Base-by-base conservation (phyloP, 2,113 vertebrate species). In the Centropus unirufus region DNA sequence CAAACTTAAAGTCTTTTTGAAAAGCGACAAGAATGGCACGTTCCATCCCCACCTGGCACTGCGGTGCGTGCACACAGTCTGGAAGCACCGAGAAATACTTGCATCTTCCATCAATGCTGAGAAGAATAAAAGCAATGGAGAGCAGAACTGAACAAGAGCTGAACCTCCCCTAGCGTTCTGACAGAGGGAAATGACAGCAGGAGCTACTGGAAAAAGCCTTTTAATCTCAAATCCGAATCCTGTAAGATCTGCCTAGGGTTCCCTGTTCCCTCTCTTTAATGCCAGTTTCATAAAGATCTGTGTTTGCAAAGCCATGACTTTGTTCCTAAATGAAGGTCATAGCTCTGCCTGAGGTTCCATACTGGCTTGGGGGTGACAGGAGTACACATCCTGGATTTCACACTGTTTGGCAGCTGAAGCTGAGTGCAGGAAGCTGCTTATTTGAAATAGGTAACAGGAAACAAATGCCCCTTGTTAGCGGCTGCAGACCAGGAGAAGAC, bases 301-400 rank as follows among this genome's bases (percentile, higher is more conserved):
- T 73, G 52, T 67, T 91, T 90, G 79, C 72, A 93, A 94, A 87
- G 22, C 76, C 27, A 51, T 9, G 29, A 63, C 57, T 87, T 64
- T 23, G 72, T 40, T 59, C 15, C 3, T 55, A 72, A 72, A 40
- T 90, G 86, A 92, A 95, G 73, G 86, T 89, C 89, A 87, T 24
- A 59, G 42, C 42, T 70, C 82, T 83, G 51, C 29, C 47, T 86
- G 75, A 86, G 75, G 67, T 85, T 94, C 90, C 91, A 62, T 13
- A 74, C 23, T 49, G 42, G 44, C 64, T 90, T 55, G 67, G 79
- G 88, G 90, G 74, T 58, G 59, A 88, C 79, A 85, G n/a, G 63
- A 92, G 51, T 40, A 83, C 83, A 85, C 55, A 72, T 63, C 70
- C 79, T 67, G 52, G 63, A 94, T 80, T 91, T 90, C 68, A 86